A percentile compares a stretch with the other conserved stretches of the same genome.
These are phyloP conservation scores for Cheilosia vernalis DNA, from an alignment of 2,888 invertebrate genomes.

Conservation along the genomic window DNA sequence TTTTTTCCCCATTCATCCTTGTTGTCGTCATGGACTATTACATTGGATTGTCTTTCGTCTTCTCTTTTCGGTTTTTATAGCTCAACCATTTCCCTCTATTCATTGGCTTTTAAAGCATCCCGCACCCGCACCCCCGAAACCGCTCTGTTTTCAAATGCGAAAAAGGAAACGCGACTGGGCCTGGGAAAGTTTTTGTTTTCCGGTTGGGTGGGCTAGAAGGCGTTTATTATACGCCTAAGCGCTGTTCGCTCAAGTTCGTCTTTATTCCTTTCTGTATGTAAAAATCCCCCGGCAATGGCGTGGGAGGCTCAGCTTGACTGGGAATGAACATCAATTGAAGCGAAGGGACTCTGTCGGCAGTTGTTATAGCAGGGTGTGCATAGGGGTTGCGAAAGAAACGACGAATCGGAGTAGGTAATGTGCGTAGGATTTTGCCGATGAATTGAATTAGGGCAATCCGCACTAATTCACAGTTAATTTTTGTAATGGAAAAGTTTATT, in stretches of 20 bases:
- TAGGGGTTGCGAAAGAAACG: conserved; percentile 36
- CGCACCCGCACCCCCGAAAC: conserved; percentile 19
- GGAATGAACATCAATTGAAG: conserved; percentile 65
- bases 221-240: conserved; percentile 45
- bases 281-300: conserved; percentile 22
- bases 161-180: conserved; percentile 41
- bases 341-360: conserved; percentile 45
- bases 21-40: conserved; percentile 67
- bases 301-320: conserved; percentile 11
- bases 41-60: conserved; percentile 56
- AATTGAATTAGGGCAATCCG: conserved; percentile 72
- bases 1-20: conserved; percentile 56
- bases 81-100: conserved; percentile 67
- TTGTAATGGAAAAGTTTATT: conserved; percentile 81
- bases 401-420: conserved; percentile 36
- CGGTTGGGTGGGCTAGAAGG: conserved; percentile 47
- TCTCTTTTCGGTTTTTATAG: conserved; percentile 59
- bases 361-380: conserved; percentile 10
- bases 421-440: conserved; percentile 62
- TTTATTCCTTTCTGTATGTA: conserved; percentile 36
- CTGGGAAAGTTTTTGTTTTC: conserved; percentile 62
- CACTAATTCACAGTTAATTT: conserved; percentile 82
- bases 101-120: conserved; percentile 66
- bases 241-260: conserved; percentile 39
- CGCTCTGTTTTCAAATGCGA: conserved; percentile 32